phyloP scores from a whole-genome alignment of 2,113 vertebrate species.

The Mixornis gularis region DNA sequence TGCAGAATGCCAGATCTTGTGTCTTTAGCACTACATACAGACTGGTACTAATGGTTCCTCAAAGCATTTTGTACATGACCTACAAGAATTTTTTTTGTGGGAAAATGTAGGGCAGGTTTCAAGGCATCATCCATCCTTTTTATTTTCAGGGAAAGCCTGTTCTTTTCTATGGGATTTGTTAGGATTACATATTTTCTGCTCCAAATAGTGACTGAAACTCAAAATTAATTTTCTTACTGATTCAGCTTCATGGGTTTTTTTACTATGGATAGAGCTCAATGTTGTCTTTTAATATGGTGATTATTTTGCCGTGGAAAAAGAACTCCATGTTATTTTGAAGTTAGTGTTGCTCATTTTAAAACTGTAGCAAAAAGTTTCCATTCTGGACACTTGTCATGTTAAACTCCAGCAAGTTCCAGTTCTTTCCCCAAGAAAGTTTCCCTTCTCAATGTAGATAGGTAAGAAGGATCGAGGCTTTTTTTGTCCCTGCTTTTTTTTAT shows the following conservation, averaged over 20 bases:
- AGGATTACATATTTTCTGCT: neutral
- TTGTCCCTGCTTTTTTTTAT: neutral
- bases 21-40: neutral
- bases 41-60: neutral
- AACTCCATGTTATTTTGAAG: neutral
- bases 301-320: neutral
- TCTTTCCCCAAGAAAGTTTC: neutral
- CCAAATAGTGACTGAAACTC: neutral
- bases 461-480: neutral
- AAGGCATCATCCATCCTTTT: fast-evolving
- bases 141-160: neutral
- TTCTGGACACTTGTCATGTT: neutral
- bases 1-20: neutral
- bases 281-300: neutral
- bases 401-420: neutral
- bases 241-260: neutral
- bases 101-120: neutral
- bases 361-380: neutral
- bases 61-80: neutral
- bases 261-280: neutral
- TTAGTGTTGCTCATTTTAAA: neutral
- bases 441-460: neutral
- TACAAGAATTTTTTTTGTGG: neutral
- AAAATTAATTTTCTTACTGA: neutral
- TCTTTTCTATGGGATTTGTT: neutral